phyloP scores from a whole-genome alignment of 2,888 invertebrate species.

The Drosophila testacea region DNA sequence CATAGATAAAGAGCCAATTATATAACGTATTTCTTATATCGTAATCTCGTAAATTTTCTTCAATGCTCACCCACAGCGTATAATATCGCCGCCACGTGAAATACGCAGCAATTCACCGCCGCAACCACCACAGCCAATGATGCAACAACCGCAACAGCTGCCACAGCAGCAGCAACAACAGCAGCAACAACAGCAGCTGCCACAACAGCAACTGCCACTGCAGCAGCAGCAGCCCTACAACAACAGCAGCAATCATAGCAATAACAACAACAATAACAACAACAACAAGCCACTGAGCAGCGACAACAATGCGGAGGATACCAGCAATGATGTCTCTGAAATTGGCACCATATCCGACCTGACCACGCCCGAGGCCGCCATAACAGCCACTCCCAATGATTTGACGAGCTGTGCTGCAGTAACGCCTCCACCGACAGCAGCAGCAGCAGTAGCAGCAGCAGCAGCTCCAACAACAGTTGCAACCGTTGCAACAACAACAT shows the following conservation, averaged over 20 bases:
- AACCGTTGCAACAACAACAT: constrained; percentile 18
- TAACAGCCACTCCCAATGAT: constrained; percentile 62
- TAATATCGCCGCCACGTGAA: constrained; percentile 83
- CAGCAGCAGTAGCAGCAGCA: constrained; percentile 13
- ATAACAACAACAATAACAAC: constrained; percentile 56
- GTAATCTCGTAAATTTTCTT: background rate
- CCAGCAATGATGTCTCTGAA: constrained; percentile 85
- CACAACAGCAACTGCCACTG: constrained; percentile 48
- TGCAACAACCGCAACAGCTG: constrained; percentile 68
- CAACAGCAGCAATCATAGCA: constrained; percentile 52
- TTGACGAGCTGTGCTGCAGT: constrained; percentile 56
- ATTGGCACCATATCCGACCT: constrained; percentile 85
- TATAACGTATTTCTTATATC: background rate
- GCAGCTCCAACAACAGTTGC: constrained; percentile 21
- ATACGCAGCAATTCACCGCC: constrained; percentile 77
- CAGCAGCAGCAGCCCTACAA: constrained; percentile 47
- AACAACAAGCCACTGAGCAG: constrained; percentile 66
- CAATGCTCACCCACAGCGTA: constrained; percentile 66
- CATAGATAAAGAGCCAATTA: background rate
- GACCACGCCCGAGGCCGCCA: constrained; percentile 83
- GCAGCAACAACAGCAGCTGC: constrained; percentile 54
- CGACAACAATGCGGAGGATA: constrained; percentile 85
- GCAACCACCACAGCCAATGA: constrained; percentile 54
- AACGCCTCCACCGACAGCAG: constrained; percentile 50
- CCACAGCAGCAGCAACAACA: constrained; percentile 63